Percentiles rank a stretch among this genome's conserved stretches.
phyloP scores from a whole-genome alignment of 2,888 invertebrate species.

The Camptogramma bilineatum region DNA sequence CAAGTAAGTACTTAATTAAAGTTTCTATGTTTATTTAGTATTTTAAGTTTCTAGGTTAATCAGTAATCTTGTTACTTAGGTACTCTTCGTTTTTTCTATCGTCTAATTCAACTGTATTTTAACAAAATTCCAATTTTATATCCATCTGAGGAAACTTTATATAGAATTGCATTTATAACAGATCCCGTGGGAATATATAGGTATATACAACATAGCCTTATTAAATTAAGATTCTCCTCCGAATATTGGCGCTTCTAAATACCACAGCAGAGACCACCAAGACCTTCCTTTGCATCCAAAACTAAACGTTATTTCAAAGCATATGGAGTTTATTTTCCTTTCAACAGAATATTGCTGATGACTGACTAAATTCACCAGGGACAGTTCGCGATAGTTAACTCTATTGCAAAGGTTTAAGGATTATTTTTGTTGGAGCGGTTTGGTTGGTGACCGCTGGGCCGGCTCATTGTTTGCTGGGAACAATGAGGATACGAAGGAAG shows the following conservation, averaged over 20 bases:
- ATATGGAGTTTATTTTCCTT: conserved; percentile 1
- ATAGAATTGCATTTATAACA: background rate
- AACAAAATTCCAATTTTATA: too few species aligned
- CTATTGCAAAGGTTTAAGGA: conserved; percentile 23
- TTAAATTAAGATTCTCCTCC: conserved; percentile 23
- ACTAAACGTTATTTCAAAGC: conserved; percentile 1
- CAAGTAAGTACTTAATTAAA: too few species aligned
- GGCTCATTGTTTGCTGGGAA: conserved; percentile 65
- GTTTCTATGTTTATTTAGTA: too few species aligned
- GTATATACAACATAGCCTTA: conserved; percentile 1
- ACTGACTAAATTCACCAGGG: conserved; percentile 9
- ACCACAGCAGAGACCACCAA: conserved; percentile 26
- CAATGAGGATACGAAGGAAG: conserved; percentile 63
- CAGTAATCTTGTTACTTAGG: too few species aligned
- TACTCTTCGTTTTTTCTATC: too few species aligned
- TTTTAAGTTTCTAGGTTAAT: too few species aligned
- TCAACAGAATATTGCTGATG: conserved; percentile 8
- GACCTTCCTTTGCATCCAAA: conserved; percentile 1
- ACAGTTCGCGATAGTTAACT: conserved; percentile 14
- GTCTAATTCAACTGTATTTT: too few species aligned
- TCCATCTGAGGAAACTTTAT: background rate
- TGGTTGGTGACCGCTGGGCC: conserved; percentile 45
- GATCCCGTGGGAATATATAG: background rate
- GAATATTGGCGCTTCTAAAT: conserved; percentile 28
- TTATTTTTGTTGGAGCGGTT: conserved; percentile 21